Evolutionary conservation across 2,113 vertebrate genomes (phyloP).

Genomic region (Malurus melanocephalus): DNA sequence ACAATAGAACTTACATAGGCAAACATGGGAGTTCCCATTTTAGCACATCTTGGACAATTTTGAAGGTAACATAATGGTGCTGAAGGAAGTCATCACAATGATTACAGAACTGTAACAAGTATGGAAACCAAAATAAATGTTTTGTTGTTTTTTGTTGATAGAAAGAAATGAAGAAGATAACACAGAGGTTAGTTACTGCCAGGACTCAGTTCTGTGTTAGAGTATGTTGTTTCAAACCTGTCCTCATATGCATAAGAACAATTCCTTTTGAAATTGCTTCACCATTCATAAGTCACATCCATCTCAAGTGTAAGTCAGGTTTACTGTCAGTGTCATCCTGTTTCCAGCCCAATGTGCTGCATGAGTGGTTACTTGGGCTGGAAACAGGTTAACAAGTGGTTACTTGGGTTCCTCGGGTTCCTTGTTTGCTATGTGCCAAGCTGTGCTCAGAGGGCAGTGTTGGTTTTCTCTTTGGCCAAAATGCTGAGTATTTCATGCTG

Average conservation of each 20-base stretch:
- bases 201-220: neutral
- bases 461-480: neutral
- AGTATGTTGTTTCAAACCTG: neutral
- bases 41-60: neutral
- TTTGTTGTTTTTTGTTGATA: neutral
- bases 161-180: neutral
- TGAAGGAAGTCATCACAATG: neutral
- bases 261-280: neutral
- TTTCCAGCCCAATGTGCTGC: neutral
- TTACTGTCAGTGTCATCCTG: neutral
- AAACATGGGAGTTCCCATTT: neutral
- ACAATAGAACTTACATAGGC: accelerated
- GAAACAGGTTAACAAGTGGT: too few species aligned
- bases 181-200: neutral
- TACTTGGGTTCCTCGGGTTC: neutral
- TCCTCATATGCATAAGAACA: neutral
- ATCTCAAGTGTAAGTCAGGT: neutral
- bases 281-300: neutral
- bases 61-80: neutral
- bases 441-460: neutral
- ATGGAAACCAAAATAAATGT: neutral
- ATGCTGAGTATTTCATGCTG: neutral
- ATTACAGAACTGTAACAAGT: neutral
- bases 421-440: neutral
- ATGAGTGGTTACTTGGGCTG: neutral